Evolutionary conservation across 2,113 vertebrate species (phyloP).

Genomic region (Plectropomus leopardus): DNA sequence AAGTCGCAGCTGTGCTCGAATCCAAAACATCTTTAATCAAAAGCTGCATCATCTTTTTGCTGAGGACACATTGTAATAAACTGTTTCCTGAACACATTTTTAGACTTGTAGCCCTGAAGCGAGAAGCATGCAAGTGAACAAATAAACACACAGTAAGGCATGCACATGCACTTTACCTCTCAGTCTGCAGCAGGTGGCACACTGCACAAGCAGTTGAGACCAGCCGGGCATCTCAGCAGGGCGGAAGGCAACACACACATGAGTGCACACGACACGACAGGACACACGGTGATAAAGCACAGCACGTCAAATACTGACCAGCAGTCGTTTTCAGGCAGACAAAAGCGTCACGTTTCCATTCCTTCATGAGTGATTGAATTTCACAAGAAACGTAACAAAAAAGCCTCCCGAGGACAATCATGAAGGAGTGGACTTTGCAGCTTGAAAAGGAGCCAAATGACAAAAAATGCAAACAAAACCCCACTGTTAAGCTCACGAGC

Average conservation of each 20-base stretch:
- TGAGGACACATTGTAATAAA: neutral
- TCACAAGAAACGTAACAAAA: slow-evolving; percentile 8
- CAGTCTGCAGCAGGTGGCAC: slow-evolving; percentile 74
- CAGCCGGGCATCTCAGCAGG: slow-evolving; percentile 74
- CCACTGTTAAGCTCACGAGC: slow-evolving; percentile 21
- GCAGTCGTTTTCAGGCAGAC: slow-evolving; percentile 68
- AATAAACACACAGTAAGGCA: slow-evolving; percentile 49
- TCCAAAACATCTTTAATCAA: neutral
- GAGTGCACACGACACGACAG: slow-evolving; percentile 56
- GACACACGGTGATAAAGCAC: slow-evolving; percentile 71
- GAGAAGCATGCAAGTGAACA: slow-evolving; percentile 64
- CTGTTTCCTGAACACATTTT: slow-evolving; percentile 44
- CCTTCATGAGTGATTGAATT: slow-evolving; percentile 36
- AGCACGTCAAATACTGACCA: slow-evolving; percentile 73
- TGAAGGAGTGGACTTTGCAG: slow-evolving; percentile 63
- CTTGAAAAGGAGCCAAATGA: slow-evolving; percentile 51
- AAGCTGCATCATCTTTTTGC: neutral
- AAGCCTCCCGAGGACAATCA: slow-evolving; percentile 11
- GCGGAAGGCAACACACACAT: slow-evolving; percentile 66
- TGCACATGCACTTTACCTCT: slow-evolving; percentile 81
- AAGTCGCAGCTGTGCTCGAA: slow-evolving; percentile 5
- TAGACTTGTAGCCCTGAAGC: slow-evolving; percentile 50
- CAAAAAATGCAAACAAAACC: slow-evolving; percentile 48
- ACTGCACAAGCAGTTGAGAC: slow-evolving; percentile 79
- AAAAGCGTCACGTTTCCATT: slow-evolving; percentile 61